Evolutionary conservation across 2,113 vertebrate species (phyloP), one percentile per base, ranked within the genome.

Genomic region (Syngnathoides biaculeatus): DNA sequence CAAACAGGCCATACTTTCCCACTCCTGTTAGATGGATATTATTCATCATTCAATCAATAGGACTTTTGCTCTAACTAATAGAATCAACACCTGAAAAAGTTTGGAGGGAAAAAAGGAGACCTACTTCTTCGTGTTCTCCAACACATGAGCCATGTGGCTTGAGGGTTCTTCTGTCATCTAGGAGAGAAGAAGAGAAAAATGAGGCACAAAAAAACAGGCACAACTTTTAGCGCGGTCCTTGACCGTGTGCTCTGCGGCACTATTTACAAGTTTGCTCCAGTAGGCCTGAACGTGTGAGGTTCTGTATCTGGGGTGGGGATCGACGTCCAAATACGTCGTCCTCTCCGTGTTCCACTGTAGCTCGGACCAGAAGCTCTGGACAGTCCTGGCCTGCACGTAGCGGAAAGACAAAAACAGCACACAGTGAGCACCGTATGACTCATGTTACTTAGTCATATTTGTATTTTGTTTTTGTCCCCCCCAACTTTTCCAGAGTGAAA

Each of bases 101-200:
- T 48, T 24, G 8, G 40, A 47, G 15, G 19, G 52, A 59, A 59
- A 48, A 72, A 73, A 53, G 74, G 42, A 79, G 79, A 94, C 96
- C 53, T 93, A 98, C 97, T 93, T 96, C 65, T 89, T 91, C 55
- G 94, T 90, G 80, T 95, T 96, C 78, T 96, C 94, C 76, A 95
- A 92, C 75, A 95, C 86, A 83, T 89, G 93, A 74, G 88, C 92
- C 78, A 92, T 67, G 69, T 89, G 89, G 52, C 0, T 80, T 56
- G 65, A 88, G 14, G 69, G 66, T 83, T 88, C 92, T 72, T 87
- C 92, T 61, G 27, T n/a, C 26, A 65, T 45, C 43, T 65, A 50
- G 7, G 22, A 40, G 35, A 35, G 11, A 53, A 12, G 11, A 17
- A 12, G 47, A 79, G 48, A 35, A 73, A 0, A 40, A 42, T 27